These are phyloP conservation scores for Osmoderma eremita DNA, from an alignment of 2,888 invertebrate genomes.

Conservation along the genomic window DNA sequence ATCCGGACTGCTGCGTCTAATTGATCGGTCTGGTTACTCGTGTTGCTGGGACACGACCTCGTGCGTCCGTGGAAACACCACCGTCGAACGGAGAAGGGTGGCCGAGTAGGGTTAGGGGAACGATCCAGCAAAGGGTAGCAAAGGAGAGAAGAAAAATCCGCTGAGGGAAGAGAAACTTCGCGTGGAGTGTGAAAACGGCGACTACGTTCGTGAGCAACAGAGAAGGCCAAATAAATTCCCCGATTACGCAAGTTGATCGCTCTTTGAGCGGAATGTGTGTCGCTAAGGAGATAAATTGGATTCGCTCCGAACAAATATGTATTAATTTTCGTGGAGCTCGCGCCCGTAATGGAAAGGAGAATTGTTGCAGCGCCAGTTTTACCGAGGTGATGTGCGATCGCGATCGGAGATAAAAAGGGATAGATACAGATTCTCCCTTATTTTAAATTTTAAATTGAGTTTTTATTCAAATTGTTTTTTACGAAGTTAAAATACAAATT, in stretches of 20 bases:
- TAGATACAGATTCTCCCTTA: slow-evolving; percentile 16
- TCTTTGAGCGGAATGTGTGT: slow-evolving; percentile 41
- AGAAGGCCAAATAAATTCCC: slow-evolving; percentile 41
- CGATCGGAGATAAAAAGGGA: slow-evolving; percentile 1
- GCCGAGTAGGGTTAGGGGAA: slow-evolving; percentile 15
- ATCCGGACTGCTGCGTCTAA: slow-evolving; percentile 58
- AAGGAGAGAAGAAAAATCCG: slow-evolving; percentile 26
- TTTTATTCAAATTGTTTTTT: slow-evolving; percentile 32
- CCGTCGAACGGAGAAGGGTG: background rate
- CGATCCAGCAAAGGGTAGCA: slow-evolving; percentile 24
- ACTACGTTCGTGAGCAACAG: slow-evolving; percentile 15
- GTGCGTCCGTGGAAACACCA: slow-evolving; percentile 28
- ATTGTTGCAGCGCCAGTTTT: slow-evolving; percentile 12
- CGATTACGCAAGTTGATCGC: slow-evolving; percentile 49
- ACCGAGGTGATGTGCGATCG: background rate
- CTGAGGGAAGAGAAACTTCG: slow-evolving; percentile 9
- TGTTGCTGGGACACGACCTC: slow-evolving; percentile 48
- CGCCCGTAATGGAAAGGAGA: slow-evolving; percentile 20
- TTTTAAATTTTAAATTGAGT: slow-evolving; percentile 30
- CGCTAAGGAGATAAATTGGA: slow-evolving; percentile 38
- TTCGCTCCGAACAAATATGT: slow-evolving; percentile 35
- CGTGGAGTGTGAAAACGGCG: background rate
- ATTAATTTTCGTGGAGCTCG: slow-evolving; percentile 20
- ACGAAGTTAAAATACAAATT: slow-evolving; percentile 13
- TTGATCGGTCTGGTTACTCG: slow-evolving; percentile 55